Evolutionary conservation across 2,113 vertebrate genomes (phyloP), one percentile per base, ranked within the genome.

Genomic region (Odocoileus hemionus): DNA sequence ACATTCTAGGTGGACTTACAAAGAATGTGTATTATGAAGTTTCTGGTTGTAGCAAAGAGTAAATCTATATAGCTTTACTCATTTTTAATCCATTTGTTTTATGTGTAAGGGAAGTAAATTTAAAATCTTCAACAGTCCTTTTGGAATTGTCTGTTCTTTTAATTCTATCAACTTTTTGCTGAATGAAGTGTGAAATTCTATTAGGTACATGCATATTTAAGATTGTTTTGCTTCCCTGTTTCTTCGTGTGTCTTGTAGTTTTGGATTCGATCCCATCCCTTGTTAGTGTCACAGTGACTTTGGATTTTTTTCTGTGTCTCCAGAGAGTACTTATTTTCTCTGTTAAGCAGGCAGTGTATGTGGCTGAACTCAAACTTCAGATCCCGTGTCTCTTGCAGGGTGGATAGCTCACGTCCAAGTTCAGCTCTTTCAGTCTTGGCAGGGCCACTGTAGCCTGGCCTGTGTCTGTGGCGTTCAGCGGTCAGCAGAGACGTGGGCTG

Each of bases 201-300:
- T 12, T 3, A 6, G 19, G 26, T 0, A 1, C 23, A 7, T 11
- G 21, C 3, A 13, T 16, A 1, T 5, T 28, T 28, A 30, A n/a
- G 43, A 23, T 25, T 19, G 23, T 33, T 61, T 26, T 54, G 55
- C 36, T 6, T 52, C 43, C 55, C 45, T 13, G 3, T 36, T 15
- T 45, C 74, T 19, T 50, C 10, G 2, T 3, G 1, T 19, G 1
- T 17, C 70, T 6, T 10, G 7, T 36, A 3, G 21, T 13, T n/a
- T n/a, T 43, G 36, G 47, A 17, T 21, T 26, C 7, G 28, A 1
- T 33, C 23, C 47, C 23, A 3, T 26, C 6, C 36, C 10, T 43
- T 45, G 21, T 15, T 28, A 54, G 25, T 50, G 39, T 33, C 23
- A 11, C 1, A 7, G 45, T 30, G 55, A 55, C 47, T 70, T 21